Conservation (phyloP, 1,140 invertebrate genomes). For the Temnothorax curvispinosus region DNA sequence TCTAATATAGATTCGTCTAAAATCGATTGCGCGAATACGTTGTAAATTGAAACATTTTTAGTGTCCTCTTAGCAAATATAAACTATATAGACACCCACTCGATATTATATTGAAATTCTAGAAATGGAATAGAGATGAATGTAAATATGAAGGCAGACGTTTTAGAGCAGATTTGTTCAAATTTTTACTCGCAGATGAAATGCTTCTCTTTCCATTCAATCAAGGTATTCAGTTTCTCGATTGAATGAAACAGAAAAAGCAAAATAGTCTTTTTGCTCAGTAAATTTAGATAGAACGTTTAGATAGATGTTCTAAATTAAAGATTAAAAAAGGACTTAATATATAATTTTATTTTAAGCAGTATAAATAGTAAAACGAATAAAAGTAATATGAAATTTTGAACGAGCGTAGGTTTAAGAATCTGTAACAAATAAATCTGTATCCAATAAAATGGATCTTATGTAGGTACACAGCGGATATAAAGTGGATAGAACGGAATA, state of each 20-base stretch:
- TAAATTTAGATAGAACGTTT: neutral
- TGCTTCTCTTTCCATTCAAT: neutral
- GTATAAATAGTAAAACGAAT: neutral
- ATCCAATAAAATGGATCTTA: slow-evolving; percentile 10
- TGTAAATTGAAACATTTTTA: neutral
- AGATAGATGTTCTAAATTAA: neutral
- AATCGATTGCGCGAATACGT: neutral
- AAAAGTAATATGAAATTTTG: neutral
- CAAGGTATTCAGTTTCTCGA: neutral
- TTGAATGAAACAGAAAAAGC: neutral
- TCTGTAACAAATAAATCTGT: slow-evolving; percentile 23
- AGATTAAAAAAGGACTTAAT: neutral
- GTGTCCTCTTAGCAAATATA: neutral
- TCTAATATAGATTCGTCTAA: neutral
- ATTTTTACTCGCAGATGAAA: neutral
- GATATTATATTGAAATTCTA: neutral
- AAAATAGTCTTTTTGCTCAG: neutral
- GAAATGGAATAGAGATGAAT: neutral
- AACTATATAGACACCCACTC: neutral
- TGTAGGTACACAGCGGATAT: slow-evolving; percentile 17
- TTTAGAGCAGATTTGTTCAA: neutral
- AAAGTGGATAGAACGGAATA: slow-evolving; percentile 34
- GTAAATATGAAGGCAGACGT: neutral
- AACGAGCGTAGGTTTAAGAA: neutral
- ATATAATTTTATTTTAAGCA: neutral